These are phyloP conservation scores for Indicator indicator DNA, from an alignment of 2,113 vertebrate genomes.

Conservation along the genomic window DNA sequence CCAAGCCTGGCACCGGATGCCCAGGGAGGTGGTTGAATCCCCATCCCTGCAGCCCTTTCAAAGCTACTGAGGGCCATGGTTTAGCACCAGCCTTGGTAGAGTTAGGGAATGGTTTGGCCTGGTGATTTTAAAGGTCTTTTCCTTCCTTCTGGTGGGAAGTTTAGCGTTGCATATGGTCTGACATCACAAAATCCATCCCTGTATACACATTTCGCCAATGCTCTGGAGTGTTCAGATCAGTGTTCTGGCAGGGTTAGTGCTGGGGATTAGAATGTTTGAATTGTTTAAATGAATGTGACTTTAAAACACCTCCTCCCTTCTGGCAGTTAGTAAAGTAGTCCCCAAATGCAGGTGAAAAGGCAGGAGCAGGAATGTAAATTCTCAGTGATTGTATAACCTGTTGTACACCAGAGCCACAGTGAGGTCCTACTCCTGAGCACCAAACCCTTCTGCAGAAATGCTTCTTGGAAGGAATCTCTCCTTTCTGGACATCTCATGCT, in stretches of 20 bases:
- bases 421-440: not conserved
- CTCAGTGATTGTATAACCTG: not conserved
- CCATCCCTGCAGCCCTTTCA: no score
- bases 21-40: no score
- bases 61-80: no score
- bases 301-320: constrained; percentile 37
- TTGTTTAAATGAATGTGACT: constrained; percentile 31
- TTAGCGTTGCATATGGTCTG: constrained; percentile 11
- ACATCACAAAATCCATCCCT: not conserved
- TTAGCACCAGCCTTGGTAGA: no score
- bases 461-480: not conserved
- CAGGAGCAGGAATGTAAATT: constrained; percentile 30
- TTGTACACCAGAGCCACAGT: not conserved
- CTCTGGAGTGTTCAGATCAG: constrained; percentile 29
- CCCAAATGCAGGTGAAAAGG: not conserved
- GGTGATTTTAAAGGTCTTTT: no score
- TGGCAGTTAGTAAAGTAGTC: constrained; percentile 7
- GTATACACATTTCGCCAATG: not conserved
- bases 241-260: constrained; percentile 18
- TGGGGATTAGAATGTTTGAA: constrained; percentile 41
- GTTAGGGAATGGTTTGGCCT: no score
- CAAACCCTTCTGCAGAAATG: not conserved
- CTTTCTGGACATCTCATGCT: not conserved
- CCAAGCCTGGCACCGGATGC: no score
- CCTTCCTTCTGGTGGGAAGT: not conserved